These are phyloP conservation scores for Antheraea pernyi DNA, from an alignment of 1,140 invertebrate species.

Conservation along the genomic window DNA sequence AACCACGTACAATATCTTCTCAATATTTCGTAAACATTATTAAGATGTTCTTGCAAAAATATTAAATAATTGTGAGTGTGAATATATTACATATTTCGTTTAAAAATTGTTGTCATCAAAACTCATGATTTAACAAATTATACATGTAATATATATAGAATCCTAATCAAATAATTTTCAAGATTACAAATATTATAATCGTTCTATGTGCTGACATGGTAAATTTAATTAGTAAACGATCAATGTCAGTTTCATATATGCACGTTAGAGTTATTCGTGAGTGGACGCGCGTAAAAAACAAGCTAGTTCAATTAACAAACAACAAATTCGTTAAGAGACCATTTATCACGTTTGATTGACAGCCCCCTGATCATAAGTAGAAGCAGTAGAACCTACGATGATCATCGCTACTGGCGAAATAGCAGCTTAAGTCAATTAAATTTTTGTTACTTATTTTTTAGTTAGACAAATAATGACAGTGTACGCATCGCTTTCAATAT, in stretches of 20 bases:
- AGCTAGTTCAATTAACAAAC: constrained; percentile 38
- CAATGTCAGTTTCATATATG: neutral
- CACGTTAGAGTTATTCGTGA: neutral
- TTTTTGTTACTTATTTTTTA: constrained; percentile 31
- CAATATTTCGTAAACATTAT: no score
- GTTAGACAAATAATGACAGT: constrained; percentile 37
- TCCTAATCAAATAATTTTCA: neutral
- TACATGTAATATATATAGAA: no score
- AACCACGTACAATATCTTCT: no score
- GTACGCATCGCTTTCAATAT: constrained; percentile 30
- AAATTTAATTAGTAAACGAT: constrained; percentile 19
- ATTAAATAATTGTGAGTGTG: no score
- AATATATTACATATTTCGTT: neutral
- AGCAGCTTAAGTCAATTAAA: constrained; percentile 44
- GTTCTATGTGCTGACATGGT: neutral
- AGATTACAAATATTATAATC: neutral
- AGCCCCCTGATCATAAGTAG: constrained; percentile 19
- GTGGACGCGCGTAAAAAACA: constrained; percentile 23
- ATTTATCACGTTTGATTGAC: constrained; percentile 47
- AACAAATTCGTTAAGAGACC: constrained; percentile 49
- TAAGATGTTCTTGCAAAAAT: neutral
- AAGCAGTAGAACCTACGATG: constrained; percentile 1
- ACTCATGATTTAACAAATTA: neutral
- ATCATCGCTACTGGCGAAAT: constrained; percentile 45
- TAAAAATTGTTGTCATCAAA: neutral